Base-by-base conservation (phyloP, 2,888 invertebrate genomes). In the Polyommatus icarus region DNA sequence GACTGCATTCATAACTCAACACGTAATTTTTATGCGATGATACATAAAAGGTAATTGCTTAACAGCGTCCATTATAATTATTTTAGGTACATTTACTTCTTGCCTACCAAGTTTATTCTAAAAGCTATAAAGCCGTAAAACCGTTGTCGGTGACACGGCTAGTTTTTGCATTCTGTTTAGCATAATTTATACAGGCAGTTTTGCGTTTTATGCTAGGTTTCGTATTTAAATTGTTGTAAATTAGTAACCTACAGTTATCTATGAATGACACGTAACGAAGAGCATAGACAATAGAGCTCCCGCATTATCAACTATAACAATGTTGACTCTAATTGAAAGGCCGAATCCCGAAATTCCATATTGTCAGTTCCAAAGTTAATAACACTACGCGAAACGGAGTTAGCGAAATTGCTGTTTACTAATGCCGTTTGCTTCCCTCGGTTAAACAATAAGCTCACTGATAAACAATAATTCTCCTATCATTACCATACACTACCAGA, bases 291-390 rank as follows among this genome's bases (percentile, higher is more conserved):
- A 59, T 61, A 61, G 36, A 72, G 40, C 20, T 40, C 72, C 36
- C 40, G 40, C 12, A 24, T 73, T 73, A 50, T 54, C 50, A 75
- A 50, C 75, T 50, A 75, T 50, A 50, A 54, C 29, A 75, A 54
- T 75, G 50, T 75, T 8, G 46, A 24, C 29, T 54, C 50, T 54
- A 54, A 54, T 75, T 75, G 29, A 24, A 75, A 50, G 75, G 50
- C 75, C 29, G 18, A 24, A 29, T 50, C 10, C 54, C 75, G 24
- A 15, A 54, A 75, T 54, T 54, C 54, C 75, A 75, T 75, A 75
- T 75, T 75, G 75, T 75, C 40, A 54, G 54, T 75, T 75, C 8
- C 29, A 50, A 24, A 54, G 50, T 29, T 75, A 75, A 75, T 50
- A 67, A 67, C 8, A 46, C 24, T 29, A 50, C 50, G 54, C 50